Base-by-base conservation (phyloP, 2,797 vertebrate genomes). In the Xyrichtys novacula region DNA sequence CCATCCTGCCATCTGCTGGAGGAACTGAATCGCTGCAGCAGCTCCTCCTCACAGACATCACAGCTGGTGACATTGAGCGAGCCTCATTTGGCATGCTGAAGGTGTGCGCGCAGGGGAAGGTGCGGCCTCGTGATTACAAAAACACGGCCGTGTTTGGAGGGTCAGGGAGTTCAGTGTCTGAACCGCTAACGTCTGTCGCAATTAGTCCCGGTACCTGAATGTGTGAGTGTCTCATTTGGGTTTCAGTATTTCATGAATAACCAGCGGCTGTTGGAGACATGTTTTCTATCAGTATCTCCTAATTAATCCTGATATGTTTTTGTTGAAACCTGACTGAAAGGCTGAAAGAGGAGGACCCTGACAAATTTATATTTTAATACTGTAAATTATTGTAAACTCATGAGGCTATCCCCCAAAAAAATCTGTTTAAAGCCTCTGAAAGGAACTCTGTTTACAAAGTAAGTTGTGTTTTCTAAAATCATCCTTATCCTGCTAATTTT, bases 1-100 rank as follows among this genome's bases (percentile, higher is more conserved):
- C 43, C 74, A 42, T 61, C 57, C 76, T 61, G 85, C 85, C 87
- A 84, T 86, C 88, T 88, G 68, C 71, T 88, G 90, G 86, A 39
- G 19, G 5, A 48, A 16, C 5, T 0, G 0, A 3, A 0, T 0
- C 53, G 23, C 60, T 59, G 70, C 87, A 44, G 16, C 12, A n/a
- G n/a, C n/a, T n/a, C n/a, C n/a, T 0, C 9, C 3, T 32, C 22
- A 3, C 9, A n/a, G 28, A 23, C 26, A 15, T 6, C 39, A 16
- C 65, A 63, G 29, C 42, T n/a, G 58, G 55, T 68, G 69, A 59
- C 56, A 19, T 26, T 4, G 53, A 25, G 11, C 0, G 9, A 47
- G 53, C 47, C 22, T 79, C 47, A 54, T 53, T 76, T 47, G 39
- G 67, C 46, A 83, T 88, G 74, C 78, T 25, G 6, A 0, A 11